These are phyloP conservation scores for Paedocypris micromegethes DNA, from an alignment of 2,797 vertebrate genomes.

Conservation along the genomic window DNA sequence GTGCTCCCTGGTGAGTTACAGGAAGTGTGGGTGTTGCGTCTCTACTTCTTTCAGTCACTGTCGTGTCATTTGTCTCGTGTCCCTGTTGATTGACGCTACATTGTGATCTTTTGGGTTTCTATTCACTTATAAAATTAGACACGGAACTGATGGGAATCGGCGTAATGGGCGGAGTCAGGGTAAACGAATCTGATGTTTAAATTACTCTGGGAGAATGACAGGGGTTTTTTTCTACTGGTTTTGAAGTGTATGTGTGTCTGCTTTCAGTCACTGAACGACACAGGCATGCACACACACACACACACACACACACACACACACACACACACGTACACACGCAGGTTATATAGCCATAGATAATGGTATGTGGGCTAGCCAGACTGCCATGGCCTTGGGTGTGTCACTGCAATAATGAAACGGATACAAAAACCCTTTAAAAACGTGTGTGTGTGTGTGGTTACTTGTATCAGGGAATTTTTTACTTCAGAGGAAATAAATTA, in stretches of 20 bases:
- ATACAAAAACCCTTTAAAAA: neutral
- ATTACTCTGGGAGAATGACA: too few relatives aligned
- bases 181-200: too few relatives aligned
- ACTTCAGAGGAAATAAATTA: neutral
- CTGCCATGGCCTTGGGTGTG: conserved; percentile 14
- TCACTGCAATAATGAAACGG: neutral
- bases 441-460: neutral
- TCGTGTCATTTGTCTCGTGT: too few relatives aligned
- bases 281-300: too few relatives aligned
- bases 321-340: neutral
- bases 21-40: conserved; percentile 1
- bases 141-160: too few relatives aligned
- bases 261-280: neutral
- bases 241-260: conserved; percentile 9
- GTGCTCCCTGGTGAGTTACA: conserved; percentile 69
- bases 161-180: too few relatives aligned
- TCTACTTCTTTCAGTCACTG: neutral
- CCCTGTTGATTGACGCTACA: too few relatives aligned
- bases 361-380: conserved; percentile 6
- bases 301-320: too few relatives aligned
- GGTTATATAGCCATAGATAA: conserved; percentile 1
- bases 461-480: neutral
- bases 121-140: too few relatives aligned
- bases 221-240: too few relatives aligned
- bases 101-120: too few relatives aligned